Percentiles rank a stretch among this genome's conserved stretches.
phyloP scores from a whole-genome alignment of 2,888 invertebrate species.

The Argyresthia albistria region DNA sequence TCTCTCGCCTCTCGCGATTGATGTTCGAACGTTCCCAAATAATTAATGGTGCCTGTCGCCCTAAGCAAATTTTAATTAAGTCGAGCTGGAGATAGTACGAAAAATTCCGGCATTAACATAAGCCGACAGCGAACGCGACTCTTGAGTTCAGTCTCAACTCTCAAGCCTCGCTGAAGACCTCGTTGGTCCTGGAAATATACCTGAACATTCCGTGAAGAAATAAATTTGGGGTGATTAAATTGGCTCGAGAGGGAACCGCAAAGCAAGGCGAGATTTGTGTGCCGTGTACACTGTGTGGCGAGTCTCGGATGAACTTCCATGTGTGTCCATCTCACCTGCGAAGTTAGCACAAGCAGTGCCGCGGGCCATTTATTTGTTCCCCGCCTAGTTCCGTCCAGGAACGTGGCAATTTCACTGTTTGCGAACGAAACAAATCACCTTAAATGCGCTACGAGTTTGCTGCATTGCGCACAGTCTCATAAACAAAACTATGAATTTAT shows the following conservation, averaged over 20 bases:
- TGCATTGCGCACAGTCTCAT: slow-evolving; percentile 37
- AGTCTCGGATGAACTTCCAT: neutral
- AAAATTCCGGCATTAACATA: neutral
- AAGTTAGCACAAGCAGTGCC: slow-evolving; percentile 6
- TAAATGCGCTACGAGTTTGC: slow-evolving; percentile 37
- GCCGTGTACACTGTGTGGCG: too few species aligned
- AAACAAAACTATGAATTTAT: slow-evolving; percentile 10
- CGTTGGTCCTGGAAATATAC: neutral
- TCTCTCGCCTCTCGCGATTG: slow-evolving; percentile 32
- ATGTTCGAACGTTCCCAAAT: slow-evolving; percentile 55
- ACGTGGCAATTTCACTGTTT: slow-evolving; percentile 22
- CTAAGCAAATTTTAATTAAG: slow-evolving; percentile 54
- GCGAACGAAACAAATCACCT: slow-evolving; percentile 52
- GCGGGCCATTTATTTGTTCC: slow-evolving; percentile 31
- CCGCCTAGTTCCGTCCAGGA: slow-evolving; percentile 25
- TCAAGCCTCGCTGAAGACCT: too few species aligned
- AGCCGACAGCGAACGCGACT: neutral
- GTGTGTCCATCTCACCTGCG: neutral
- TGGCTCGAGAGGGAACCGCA: too few species aligned
- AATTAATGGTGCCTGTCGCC: slow-evolving; percentile 51
- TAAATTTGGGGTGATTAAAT: too few species aligned
- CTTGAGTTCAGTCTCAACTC: too few species aligned
- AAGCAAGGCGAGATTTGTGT: too few species aligned
- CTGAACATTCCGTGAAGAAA: too few species aligned
- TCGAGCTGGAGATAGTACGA: neutral